phyloP scores from a whole-genome alignment of 1,140 invertebrate genomes.

The Drosophila watanabei region DNA sequence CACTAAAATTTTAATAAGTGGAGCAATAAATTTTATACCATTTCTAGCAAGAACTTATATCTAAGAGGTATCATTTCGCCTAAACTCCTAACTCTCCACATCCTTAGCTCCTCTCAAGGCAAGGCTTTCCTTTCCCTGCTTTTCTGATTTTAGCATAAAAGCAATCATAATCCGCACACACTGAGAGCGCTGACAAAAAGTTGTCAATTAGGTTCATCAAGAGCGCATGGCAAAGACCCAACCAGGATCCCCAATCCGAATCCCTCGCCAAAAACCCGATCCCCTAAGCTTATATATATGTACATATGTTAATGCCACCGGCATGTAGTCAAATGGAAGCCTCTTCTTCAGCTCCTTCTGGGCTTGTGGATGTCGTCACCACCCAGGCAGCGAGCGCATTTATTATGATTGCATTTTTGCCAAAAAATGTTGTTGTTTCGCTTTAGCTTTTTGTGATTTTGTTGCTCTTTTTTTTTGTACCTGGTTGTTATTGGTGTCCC shows the following conservation, averaged over 20 bases:
- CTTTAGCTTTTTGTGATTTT: background rate
- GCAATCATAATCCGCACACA: slow-evolving; percentile 80
- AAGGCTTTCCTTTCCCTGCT: background rate
- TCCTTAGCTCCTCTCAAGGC: background rate
- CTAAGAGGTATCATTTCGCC: background rate
- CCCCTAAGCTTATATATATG: slow-evolving; percentile 20
- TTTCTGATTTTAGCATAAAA: slow-evolving; percentile 66
- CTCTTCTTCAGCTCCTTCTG: slow-evolving; percentile 5
- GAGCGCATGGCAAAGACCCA: slow-evolving; percentile 43
- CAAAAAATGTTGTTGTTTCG: slow-evolving; percentile 54
- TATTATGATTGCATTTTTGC: slow-evolving; percentile 81
- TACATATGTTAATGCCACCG: slow-evolving; percentile 43
- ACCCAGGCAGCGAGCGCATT: slow-evolving; percentile 77
- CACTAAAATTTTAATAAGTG: no score
- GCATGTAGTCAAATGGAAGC: slow-evolving; percentile 53
- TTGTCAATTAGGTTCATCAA: slow-evolving; percentile 81
- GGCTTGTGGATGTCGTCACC: slow-evolving; percentile 45
- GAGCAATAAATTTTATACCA: no score
- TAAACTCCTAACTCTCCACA: no score
- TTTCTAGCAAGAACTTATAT: no score
- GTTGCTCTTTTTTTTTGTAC: background rate
- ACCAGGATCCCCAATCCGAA: background rate
- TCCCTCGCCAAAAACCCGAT: slow-evolving; percentile 21
- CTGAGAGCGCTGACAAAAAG: slow-evolving; percentile 78
- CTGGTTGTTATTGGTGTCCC: slow-evolving; percentile 44